Evolutionary conservation across 2,888 invertebrate species (phyloP).

Genomic region (Meteorus colon): DNA sequence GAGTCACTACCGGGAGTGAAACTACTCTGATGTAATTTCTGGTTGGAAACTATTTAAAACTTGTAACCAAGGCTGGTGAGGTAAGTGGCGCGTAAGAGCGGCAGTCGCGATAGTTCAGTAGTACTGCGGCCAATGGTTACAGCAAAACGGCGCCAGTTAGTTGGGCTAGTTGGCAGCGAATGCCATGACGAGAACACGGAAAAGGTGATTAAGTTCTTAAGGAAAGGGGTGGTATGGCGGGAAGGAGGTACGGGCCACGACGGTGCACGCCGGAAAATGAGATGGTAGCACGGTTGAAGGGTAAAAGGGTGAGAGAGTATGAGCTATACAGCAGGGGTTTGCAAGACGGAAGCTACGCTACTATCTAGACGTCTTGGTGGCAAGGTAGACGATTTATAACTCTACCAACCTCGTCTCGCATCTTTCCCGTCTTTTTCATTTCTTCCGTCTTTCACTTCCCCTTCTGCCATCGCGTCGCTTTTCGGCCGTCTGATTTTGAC

Average conservation of each 20-base stretch:
- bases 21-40: slow-evolving; percentile 52
- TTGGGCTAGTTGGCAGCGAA: slow-evolving; percentile 39
- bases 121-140: slow-evolving; percentile 36
- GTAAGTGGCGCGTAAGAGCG: slow-evolving; percentile 47
- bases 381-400: slow-evolving; percentile 68
- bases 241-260: slow-evolving; percentile 26
- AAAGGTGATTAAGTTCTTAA: slow-evolving; percentile 50
- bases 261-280: slow-evolving; percentile 24
- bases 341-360: slow-evolving; percentile 46
- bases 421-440: slow-evolving; percentile 47
- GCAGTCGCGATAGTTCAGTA: slow-evolving; percentile 29
- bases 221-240: slow-evolving; percentile 33
- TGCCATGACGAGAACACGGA: slow-evolving; percentile 46
- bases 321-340: slow-evolving; percentile 41
- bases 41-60: slow-evolving; percentile 55
- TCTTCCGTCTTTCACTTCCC: slow-evolving; percentile 51
- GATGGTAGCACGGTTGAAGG: slow-evolving; percentile 13
- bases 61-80: slow-evolving; percentile 50
- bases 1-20: slow-evolving; percentile 41
- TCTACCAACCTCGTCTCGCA: slow-evolving; percentile 57
- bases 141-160: slow-evolving; percentile 43
- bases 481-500: slow-evolving; percentile 39
- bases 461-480: slow-evolving; percentile 48
- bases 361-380: slow-evolving; percentile 64
- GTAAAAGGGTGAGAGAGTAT: slow-evolving; percentile 23